Evolutionary conservation across 2,113 vertebrate species (phyloP), one percentile per base, ranked within the genome.

Genomic region (Cyprinodon variegatus): DNA sequence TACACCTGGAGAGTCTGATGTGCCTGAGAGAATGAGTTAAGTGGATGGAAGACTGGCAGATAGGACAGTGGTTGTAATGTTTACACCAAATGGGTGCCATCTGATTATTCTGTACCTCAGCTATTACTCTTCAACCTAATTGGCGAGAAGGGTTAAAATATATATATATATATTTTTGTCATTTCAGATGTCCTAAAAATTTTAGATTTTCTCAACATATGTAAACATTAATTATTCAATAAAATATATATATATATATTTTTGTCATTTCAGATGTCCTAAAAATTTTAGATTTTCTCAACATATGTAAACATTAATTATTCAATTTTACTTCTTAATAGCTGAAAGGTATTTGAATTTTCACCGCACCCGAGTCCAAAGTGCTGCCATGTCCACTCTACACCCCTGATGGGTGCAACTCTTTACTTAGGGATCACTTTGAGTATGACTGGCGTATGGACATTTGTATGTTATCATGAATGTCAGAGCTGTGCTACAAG

Each of bases 1-100:
- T 90, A 88, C 92, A 93, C 91, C 90, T 82, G 87, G 91, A 93
- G 91, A 91, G 90, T 85, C 90, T 93, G 93, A 90, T 91, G 86
- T 92, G 87, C 90, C 91, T 92, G 90, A 82, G 87, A 92, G 89
- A 87, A 88, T 91, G 89, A 90, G 88, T 89, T 90, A 90, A 87
- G 77, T 90, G 76, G 77, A 78, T 46, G 17, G 76, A 69, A 61
- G 72, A 84, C 81, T 86, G 91, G 86, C 87, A 81, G 86, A 86
- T 59, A 60, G 78, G 77, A 77, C 65, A 1, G 46, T 57, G 79
- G 85, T 57, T 69, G 67, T 66, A 48, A 41, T 13, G 53, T 68
- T 12, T 74, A 60, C 69, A 29, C 62, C 71, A 70, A 65, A 22
- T 65, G 71, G 88, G 36, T 76, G 61, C 59, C n/a, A 37, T 82